phyloP scores from a whole-genome alignment of 2,888 invertebrate genomes.

The Anorthoa munda region DNA sequence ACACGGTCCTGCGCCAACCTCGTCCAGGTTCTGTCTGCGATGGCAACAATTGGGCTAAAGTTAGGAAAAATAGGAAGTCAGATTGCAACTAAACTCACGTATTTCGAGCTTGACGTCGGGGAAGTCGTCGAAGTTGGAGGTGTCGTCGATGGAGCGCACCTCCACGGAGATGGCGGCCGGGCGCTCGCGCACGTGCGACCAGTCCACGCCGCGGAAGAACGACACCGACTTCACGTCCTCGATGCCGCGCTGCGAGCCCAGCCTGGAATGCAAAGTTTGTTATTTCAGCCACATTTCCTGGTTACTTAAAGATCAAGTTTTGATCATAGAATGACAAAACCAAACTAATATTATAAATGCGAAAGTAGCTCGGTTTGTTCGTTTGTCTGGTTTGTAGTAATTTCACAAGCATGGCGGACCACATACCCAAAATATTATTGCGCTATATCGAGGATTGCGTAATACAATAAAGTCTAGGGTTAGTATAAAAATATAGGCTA shows the following conservation, averaged over 20 bases:
- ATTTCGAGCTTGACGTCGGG: conserved; percentile 99
- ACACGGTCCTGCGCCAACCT: no score
- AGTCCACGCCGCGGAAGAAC: conserved; percentile 99
- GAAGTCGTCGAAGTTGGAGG: conserved; percentile 99
- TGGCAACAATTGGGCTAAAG: no score
- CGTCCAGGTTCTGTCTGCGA: no score
- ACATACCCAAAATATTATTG: no score
- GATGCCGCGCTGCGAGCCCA: conserved; percentile 97
- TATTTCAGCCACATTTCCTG: neutral
- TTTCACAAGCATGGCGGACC: no score
- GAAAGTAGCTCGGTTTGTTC: no score
- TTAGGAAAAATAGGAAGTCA: neutral
- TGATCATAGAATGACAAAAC: no score
- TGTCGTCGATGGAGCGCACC: conserved; percentile 99
- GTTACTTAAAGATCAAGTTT: neutral
- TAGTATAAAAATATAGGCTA: no score
- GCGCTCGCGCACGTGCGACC: conserved; percentile 99
- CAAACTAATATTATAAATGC: no score
- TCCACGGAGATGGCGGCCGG: conserved; percentile 99
- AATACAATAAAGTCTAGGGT: no score
- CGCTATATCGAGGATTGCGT: no score
- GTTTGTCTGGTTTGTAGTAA: no score
- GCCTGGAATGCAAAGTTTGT: conserved; percentile 70
- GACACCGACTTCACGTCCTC: conserved; percentile 98
- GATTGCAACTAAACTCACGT: conserved; percentile 93